A percentile compares a stretch with the other conserved stretches of the same genome.
Conservation (phyloP, 64 coral and sea anemone species). For the Montipora capricornis region DNA sequence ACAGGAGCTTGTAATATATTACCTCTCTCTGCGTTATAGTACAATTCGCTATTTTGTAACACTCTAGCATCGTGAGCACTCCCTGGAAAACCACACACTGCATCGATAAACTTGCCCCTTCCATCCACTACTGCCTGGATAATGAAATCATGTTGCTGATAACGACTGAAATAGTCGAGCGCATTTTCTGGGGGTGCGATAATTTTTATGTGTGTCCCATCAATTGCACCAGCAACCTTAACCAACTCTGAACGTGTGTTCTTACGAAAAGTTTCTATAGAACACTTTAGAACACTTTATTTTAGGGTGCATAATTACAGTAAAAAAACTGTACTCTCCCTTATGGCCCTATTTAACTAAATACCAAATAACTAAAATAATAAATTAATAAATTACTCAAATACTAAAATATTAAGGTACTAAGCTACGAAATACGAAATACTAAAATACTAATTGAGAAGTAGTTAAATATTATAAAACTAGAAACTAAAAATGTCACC, state of each 20-base stretch:
- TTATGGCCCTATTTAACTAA: too few species aligned
- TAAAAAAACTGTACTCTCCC: too few species aligned
- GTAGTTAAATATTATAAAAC: too few species aligned
- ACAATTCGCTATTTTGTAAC: constrained; percentile 49
- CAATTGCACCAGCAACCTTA: constrained; percentile 45
- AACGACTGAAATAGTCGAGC: constrained; percentile 59
- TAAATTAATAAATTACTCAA: too few species aligned
- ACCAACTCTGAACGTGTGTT: constrained; percentile 57
- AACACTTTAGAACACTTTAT: too few species aligned
- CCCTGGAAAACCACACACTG: constrained; percentile 52
- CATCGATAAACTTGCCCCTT: constrained; percentile 55
- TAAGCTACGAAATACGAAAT: too few species aligned
- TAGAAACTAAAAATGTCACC: too few species aligned
- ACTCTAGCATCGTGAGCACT: constrained; percentile 63
- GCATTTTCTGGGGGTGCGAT: constrained; percentile 29
- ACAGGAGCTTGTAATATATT: constrained; percentile 38
- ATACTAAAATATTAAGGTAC: too few species aligned
- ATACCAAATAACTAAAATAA: too few species aligned
- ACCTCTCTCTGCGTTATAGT: constrained; percentile 51
- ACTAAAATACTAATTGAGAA: too few species aligned
- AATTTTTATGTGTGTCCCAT: constrained; percentile 31
- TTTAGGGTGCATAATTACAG: too few species aligned
- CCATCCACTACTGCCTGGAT: constrained; percentile 59
- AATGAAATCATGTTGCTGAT: constrained; percentile 55
- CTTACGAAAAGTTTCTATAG: too few species aligned